A percentile compares a stretch with the other conserved stretches of the same genome.
Conservation (phyloP, 2,888 invertebrate genomes). For the Athalia rosae region DNA sequence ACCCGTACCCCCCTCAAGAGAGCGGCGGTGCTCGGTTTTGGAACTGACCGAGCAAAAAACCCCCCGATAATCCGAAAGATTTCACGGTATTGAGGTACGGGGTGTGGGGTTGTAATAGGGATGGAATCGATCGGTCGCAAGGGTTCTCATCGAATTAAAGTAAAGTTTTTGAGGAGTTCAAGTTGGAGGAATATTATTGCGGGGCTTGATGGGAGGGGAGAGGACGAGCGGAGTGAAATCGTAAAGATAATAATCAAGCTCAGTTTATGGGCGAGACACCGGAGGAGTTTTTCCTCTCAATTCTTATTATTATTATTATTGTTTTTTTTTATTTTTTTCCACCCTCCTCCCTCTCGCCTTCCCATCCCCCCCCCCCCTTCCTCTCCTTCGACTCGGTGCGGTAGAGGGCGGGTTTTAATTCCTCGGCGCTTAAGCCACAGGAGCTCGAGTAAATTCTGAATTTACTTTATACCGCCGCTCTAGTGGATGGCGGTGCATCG, state of each 20-base stretch:
- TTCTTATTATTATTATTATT: neutral
- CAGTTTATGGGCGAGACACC: constrained; percentile 32
- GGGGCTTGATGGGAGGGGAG: neutral
- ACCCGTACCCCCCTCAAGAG: neutral
- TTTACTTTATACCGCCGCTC: constrained; percentile 12
- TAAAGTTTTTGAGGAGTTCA: constrained; percentile 24
- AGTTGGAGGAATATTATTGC: constrained; percentile 3
- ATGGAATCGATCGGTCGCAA: constrained; percentile 54
- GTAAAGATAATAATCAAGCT: constrained; percentile 42
- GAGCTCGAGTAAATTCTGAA: neutral
- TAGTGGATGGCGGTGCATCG: neutral
- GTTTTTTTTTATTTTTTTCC: too few species aligned
- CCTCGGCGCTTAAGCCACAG: neutral
- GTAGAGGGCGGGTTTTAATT: constrained; percentile 19
- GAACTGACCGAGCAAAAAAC: constrained; percentile 17
- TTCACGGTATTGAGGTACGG: constrained; percentile 38
- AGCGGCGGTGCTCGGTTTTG: neutral
- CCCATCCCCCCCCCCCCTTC: neutral
- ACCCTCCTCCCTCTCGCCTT: too few species aligned
- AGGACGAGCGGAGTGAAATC: constrained; percentile 27
- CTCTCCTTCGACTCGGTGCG: neutral
- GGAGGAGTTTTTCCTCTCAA: constrained; percentile 27
- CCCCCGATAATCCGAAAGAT: constrained; percentile 22
- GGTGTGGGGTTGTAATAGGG: constrained; percentile 32
- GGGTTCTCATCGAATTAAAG: constrained; percentile 29